A percentile compares a stretch with the other conserved stretches of the same genome.
These are phyloP conservation scores for Zaprionus vittiger DNA, from an alignment of 1,140 invertebrate genomes.

Conservation along the genomic window DNA sequence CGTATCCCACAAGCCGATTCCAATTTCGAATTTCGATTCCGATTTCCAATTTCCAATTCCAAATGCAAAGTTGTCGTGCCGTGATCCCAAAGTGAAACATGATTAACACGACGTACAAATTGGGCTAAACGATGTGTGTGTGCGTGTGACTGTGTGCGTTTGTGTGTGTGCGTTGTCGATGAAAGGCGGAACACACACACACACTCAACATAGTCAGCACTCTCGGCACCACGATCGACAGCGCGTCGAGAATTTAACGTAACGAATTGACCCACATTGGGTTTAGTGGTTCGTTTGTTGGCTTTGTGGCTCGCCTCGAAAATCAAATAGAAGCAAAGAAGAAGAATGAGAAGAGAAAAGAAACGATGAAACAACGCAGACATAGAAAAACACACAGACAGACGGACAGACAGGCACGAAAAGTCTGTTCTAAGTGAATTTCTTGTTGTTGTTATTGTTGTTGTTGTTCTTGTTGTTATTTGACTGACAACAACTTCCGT, in stretches of 20 bases:
- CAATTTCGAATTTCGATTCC: slow-evolving; percentile 44
- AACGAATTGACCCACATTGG: slow-evolving; percentile 58
- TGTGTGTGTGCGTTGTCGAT: slow-evolving; percentile 33
- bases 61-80: slow-evolving; percentile 72
- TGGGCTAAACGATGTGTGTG: slow-evolving; percentile 50
- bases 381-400: slow-evolving; percentile 13
- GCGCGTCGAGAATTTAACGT: slow-evolving; percentile 45
- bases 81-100: slow-evolving; percentile 70
- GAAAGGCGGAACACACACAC: slow-evolving; percentile 47
- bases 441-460: neutral
- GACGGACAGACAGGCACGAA: neutral
- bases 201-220: neutral
- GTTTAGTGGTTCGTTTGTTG: slow-evolving; percentile 34
- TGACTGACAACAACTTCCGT: slow-evolving; percentile 43
- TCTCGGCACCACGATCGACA: slow-evolving; percentile 26
- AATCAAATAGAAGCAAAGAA: slow-evolving; percentile 12
- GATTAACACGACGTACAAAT: slow-evolving; percentile 79
- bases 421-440: slow-evolving; percentile 40
- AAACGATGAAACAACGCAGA: slow-evolving; percentile 30
- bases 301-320: slow-evolving; percentile 26
- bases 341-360: slow-evolving; percentile 3
- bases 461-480: slow-evolving; percentile 4
- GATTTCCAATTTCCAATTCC: slow-evolving; percentile 47
- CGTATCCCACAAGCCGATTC: slow-evolving; percentile 21
- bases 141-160: slow-evolving; percentile 24